A percentile compares a stretch with the other conserved stretches of the same genome.
These are phyloP conservation scores for Glaucidium brasilianum DNA, from an alignment of 2,113 vertebrate species.

Conservation along the genomic window DNA sequence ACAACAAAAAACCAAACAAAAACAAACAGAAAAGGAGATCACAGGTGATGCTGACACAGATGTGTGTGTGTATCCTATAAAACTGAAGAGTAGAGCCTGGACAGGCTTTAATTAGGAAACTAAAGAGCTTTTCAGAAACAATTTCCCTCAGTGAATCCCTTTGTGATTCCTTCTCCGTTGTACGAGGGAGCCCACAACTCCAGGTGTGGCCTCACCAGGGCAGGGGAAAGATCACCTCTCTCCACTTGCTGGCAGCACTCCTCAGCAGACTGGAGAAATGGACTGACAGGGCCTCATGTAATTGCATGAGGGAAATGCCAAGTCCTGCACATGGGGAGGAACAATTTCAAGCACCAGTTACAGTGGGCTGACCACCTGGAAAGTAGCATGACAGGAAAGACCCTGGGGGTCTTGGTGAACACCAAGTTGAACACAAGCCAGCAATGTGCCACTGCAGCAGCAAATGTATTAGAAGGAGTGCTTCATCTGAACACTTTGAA, in stretches of 20 bases:
- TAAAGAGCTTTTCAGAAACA: not conserved
- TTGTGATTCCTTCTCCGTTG: not conserved
- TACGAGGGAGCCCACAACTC: not conserved
- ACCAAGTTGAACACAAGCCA: too few species aligned
- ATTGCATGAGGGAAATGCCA: too few species aligned
- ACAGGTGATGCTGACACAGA: fast-evolving
- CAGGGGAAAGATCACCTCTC: not conserved
- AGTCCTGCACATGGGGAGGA: too few species aligned
- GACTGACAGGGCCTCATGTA: too few species aligned
- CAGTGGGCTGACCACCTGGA: too few species aligned
- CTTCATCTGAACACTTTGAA: not conserved
- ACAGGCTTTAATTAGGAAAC: not conserved
- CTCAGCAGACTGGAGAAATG: not conserved
- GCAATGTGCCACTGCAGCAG: too few species aligned
- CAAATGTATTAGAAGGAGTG: too few species aligned
- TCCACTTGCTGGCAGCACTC: not conserved
- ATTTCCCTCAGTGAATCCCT: not conserved
- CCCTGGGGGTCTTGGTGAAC: too few species aligned
- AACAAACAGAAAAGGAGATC: not conserved
- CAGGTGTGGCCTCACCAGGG: not conserved
- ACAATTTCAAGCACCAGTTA: too few species aligned
- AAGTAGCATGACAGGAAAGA: too few species aligned
- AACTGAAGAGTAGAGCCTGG: not conserved
- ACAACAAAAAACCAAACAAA: too few species aligned
- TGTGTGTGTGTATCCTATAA: not conserved